Percentiles rank a stretch among this genome's conserved stretches.
Evolutionary conservation across 2,113 vertebrate genomes (phyloP).

Genomic region (Thamnaconus septentrionalis): DNA sequence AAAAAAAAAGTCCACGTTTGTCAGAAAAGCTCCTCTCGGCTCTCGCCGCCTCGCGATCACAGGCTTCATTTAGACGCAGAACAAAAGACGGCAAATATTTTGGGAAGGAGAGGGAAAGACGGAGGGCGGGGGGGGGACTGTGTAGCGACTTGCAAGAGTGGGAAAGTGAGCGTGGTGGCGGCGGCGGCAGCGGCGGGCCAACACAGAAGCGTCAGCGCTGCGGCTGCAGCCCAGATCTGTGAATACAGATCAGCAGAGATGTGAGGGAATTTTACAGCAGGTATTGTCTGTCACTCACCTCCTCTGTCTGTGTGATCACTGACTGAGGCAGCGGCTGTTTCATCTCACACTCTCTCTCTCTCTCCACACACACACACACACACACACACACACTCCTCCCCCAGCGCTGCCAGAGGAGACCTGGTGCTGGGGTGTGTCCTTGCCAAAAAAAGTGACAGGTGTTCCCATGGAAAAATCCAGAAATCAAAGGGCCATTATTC

Average conservation of each 20-base stretch:
- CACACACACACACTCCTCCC: conserved; percentile 41
- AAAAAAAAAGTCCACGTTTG: conserved; percentile 37
- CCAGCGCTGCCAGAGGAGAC: conserved; percentile 52
- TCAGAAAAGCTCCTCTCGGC: conserved; percentile 54
- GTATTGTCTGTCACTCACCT: conserved; percentile 83
- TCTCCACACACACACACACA: conserved; percentile 30
- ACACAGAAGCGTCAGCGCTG: conserved; percentile 21
- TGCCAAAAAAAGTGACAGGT: conserved; percentile 78
- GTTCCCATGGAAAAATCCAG: conserved; percentile 72
- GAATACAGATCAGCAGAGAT: conserved; percentile 82
- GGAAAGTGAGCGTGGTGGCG: conserved; percentile 64
- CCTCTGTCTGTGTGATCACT: conserved; percentile 77
- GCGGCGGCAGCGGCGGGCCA: conserved; percentile 64
- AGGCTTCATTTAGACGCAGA: conserved; percentile 71
- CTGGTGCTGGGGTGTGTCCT: conserved; percentile 66
- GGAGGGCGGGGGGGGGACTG: conserved; percentile 32
- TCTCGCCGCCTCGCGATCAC: conserved; percentile 56
- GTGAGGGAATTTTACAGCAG: conserved; percentile 82
- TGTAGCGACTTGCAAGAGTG: conserved; percentile 65
- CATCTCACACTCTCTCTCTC: conserved; percentile 49
- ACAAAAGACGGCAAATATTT: conserved; percentile 74
- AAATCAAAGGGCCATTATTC: conserved; percentile 74
- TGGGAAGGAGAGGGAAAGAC: conserved; percentile 38
- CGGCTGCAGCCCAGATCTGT: conserved; percentile 73
- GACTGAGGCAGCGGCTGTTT: conserved; percentile 73